phyloP scores from a whole-genome alignment of 2,113 vertebrate species.

The Clarias magur region DNA sequence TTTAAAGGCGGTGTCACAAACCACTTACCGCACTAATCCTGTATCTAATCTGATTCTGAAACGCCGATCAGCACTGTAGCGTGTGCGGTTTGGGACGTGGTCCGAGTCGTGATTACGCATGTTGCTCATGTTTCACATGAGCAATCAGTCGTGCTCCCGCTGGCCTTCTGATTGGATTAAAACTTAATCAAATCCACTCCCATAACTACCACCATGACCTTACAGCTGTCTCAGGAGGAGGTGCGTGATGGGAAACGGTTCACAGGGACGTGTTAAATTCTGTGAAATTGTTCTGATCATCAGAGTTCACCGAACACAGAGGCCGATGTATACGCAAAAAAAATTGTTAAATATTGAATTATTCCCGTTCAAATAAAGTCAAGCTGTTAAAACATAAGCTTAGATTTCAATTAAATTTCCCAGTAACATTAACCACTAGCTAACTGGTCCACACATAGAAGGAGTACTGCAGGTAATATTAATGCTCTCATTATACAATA shows the following conservation, averaged over 20 bases:
- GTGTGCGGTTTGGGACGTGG: conserved; percentile 49
- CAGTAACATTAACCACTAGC: too few species aligned
- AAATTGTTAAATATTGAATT: too few species aligned
- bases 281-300: background rate
- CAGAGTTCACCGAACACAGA: background rate
- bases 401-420: too few species aligned
- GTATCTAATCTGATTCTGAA: background rate
- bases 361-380: too few species aligned
- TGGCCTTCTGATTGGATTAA: conserved; percentile 76
- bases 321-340: background rate
- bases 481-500: too few species aligned
- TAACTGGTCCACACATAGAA: too few species aligned
- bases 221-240: conserved; percentile 51
- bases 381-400: too few species aligned
- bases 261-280: background rate
- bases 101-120: background rate
- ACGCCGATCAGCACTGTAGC: conserved; percentile 34
- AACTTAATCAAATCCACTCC: conserved; percentile 70
- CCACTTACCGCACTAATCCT: background rate
- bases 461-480: too few species aligned
- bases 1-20: background rate
- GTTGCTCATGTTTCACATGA: conserved; percentile 57
- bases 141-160: conserved; percentile 67
- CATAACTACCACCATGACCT: conserved; percentile 71
- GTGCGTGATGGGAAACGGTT: background rate